These are phyloP conservation scores for Thripadectes ignobilis DNA, from an alignment of 2,797 vertebrate species.

Conservation along the genomic window DNA sequence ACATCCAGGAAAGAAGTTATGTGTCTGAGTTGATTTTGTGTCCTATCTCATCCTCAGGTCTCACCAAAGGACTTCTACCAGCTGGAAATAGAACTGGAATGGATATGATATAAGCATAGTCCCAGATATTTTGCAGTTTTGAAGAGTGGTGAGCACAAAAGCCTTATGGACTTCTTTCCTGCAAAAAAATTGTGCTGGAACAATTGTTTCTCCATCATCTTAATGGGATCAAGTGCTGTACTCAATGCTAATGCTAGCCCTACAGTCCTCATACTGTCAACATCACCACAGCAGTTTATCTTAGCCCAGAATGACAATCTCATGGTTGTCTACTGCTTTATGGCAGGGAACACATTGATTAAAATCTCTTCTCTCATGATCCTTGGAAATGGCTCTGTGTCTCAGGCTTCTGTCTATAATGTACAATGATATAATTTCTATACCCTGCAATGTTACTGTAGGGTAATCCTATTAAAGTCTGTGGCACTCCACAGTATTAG, in stretches of 20 bases:
- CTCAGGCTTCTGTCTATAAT: not conserved
- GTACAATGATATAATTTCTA: fast-evolving
- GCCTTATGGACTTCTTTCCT: not conserved
- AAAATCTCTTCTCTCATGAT: not conserved
- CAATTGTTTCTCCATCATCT: not conserved
- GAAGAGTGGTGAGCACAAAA: not conserved
- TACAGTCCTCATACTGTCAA: not conserved
- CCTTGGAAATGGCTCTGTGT: not conserved
- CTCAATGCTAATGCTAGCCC: fast-evolving
- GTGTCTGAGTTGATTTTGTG: not conserved
- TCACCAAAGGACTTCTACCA: not conserved
- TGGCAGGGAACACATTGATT: not conserved
- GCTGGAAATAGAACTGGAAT: not conserved
- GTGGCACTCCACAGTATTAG: not conserved
- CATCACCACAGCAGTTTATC: not conserved
- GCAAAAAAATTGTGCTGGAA: fast-evolving
- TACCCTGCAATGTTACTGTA: not conserved
- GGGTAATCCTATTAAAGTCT: not conserved
- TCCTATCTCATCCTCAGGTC: not conserved
- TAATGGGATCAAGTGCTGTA: not conserved
- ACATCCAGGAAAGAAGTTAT: not conserved
- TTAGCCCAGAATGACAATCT: not conserved
- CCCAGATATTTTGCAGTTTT: not conserved
- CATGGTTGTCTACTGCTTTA: not conserved
- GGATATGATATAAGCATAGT: not conserved